Evolutionary conservation across 2,113 vertebrate genomes (phyloP).

Genomic region (Fulica atra): DNA sequence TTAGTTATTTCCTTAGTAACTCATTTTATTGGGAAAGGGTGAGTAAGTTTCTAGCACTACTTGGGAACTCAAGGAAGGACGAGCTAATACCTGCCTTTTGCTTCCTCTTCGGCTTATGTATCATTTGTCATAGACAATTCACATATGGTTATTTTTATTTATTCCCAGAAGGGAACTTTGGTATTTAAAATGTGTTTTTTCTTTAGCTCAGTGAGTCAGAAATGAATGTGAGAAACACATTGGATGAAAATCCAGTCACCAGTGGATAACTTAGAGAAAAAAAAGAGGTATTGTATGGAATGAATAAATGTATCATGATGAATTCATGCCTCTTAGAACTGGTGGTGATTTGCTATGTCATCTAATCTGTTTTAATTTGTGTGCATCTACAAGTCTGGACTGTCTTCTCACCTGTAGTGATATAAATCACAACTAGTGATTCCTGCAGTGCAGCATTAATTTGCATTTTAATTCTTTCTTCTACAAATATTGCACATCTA

Average conservation of each 20-base stretch:
- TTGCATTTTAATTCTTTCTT: constrained; percentile 19
- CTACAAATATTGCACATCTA: not conserved
- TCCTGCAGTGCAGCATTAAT: constrained; percentile 2
- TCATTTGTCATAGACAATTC: not conserved
- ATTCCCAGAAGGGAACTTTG: not conserved
- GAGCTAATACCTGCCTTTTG: not conserved
- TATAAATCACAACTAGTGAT: constrained; percentile 31
- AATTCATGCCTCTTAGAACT: not conserved
- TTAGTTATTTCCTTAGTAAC: constrained; percentile 45
- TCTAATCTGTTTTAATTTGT: constrained; percentile 28
- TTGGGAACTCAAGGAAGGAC: not conserved
- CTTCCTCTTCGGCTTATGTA: not conserved
- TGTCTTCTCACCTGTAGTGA: constrained; percentile 37
- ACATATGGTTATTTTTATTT: constrained; percentile 24
- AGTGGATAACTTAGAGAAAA: not conserved
- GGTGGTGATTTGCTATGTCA: not conserved
- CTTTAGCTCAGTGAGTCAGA: not conserved
- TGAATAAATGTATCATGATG: not conserved
- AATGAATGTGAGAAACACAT: not conserved
- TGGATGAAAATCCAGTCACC: not conserved
- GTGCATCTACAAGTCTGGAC: constrained; percentile 21
- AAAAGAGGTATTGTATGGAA: not conserved
- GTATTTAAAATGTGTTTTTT: not conserved
- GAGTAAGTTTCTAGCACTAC: constrained; percentile 13
- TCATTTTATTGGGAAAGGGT: constrained; percentile 7